A percentile compares a stretch with the other conserved stretches of the same genome.
Conservation (phyloP, 2,888 invertebrate genomes). For the Heliconius aoede region DNA sequence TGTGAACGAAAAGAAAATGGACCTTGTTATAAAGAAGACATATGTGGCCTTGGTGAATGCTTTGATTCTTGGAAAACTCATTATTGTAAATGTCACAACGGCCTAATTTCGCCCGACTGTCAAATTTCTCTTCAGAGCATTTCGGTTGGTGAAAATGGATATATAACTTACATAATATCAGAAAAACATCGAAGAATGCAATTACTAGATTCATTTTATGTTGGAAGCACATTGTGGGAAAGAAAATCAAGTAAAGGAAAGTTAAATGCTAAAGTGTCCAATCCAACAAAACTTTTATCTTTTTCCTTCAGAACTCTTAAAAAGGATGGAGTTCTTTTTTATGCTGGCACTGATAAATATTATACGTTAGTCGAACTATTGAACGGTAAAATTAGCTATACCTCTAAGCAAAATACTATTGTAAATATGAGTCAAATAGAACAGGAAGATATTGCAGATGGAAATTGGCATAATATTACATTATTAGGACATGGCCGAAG, state of each 20-base stretch:
- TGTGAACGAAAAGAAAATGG: slow-evolving; percentile 89
- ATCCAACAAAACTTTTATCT: slow-evolving; percentile 88
- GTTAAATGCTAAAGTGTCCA: slow-evolving; percentile 64
- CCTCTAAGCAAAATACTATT: slow-evolving; percentile 89
- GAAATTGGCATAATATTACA: slow-evolving; percentile 94
- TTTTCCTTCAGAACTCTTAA: slow-evolving; percentile 92
- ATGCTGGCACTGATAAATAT: slow-evolving; percentile 93
- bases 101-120: slow-evolving; percentile 91
- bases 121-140: slow-evolving; percentile 90
- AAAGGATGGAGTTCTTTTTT: slow-evolving; percentile 91
- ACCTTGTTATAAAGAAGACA: slow-evolving; percentile 84
- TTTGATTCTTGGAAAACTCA: slow-evolving; percentile 93
- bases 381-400: slow-evolving; percentile 90
- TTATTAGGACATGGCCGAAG: slow-evolving; percentile 88
- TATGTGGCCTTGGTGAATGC: slow-evolving; percentile 87
- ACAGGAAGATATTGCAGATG: slow-evolving; percentile 87
- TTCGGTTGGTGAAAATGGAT: slow-evolving; percentile 90
- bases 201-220: slow-evolving; percentile 90
- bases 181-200: slow-evolving; percentile 95
- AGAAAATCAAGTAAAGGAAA: slow-evolving; percentile 67
- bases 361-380: slow-evolving; percentile 92
- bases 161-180: slow-evolving; percentile 90
- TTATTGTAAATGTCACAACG: slow-evolving; percentile 88
- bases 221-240: slow-evolving; percentile 88
- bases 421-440: slow-evolving; percentile 92